These are phyloP conservation scores for Hemistola chrysoprasaria DNA, from an alignment of 2,888 invertebrate genomes.

Conservation along the genomic window DNA sequence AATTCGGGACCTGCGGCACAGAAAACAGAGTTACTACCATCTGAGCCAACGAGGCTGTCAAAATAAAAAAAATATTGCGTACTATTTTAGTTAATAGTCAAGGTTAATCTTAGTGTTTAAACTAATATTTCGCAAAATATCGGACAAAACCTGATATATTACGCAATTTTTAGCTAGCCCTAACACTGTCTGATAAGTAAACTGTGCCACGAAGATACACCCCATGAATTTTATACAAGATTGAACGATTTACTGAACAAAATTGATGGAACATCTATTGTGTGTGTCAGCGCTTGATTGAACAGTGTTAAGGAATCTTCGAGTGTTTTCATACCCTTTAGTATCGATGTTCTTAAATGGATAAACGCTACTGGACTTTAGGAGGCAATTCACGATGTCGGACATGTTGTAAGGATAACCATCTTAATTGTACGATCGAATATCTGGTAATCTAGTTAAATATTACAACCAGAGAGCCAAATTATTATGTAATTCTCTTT, in stretches of 20 bases:
- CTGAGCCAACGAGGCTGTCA: too few species aligned
- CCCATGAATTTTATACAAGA: constrained; percentile 82
- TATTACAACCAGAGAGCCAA: too few species aligned
- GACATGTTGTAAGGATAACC: constrained; percentile 3
- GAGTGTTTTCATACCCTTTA: constrained; percentile 4
- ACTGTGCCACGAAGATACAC: constrained; percentile 39
- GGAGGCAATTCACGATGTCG: constrained; percentile 12
- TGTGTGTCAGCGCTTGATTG: constrained; percentile 71
- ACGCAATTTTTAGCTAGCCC: not conserved
- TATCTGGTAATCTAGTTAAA: too few species aligned
- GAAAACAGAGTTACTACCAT: too few species aligned
- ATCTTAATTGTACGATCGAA: too few species aligned
- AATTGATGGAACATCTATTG: constrained; percentile 80
- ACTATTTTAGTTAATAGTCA: too few species aligned
- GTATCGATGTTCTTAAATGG: constrained; percentile 12
- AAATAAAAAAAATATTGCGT: too few species aligned
- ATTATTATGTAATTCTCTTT: too few species aligned
- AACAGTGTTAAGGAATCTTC: constrained; percentile 43
- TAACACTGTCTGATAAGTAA: constrained; percentile 9
- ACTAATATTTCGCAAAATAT: too few species aligned
- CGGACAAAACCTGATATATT: too few species aligned
- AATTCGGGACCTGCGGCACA: too few species aligned
- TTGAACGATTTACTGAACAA: constrained; percentile 79
- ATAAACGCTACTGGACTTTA: constrained; percentile 20
- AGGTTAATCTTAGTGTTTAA: too few species aligned